These are phyloP conservation scores for Oxygymnocypris stewartii DNA, from an alignment of 2,113 vertebrate species.

Conservation along the genomic window DNA sequence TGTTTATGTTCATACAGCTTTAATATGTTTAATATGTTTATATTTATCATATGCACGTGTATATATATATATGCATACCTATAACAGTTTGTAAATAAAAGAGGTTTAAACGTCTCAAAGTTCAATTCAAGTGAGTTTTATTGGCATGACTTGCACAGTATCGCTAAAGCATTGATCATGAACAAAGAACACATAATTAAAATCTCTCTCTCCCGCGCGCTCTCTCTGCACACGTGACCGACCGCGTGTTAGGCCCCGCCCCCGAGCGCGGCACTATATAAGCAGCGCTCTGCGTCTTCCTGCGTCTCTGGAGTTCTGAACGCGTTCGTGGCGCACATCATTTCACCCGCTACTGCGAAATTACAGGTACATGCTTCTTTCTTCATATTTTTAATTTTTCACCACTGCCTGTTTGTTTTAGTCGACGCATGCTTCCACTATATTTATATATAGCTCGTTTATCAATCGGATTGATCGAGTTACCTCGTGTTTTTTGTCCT, in stretches of 20 bases:
- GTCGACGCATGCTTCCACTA: background rate
- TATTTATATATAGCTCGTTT: fast-evolving
- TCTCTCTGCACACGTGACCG: too few species aligned
- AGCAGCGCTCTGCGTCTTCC: background rate
- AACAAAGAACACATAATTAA: background rate
- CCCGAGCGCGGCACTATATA: background rate
- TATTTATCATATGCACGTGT: too few species aligned
- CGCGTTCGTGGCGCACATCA: background rate
- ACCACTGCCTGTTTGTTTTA: background rate
- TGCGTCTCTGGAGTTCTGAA: slow-evolving; percentile 4
- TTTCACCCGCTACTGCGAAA: background rate
- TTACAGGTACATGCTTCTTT: background rate
- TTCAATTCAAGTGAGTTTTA: too few species aligned
- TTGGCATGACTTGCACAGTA: too few species aligned
- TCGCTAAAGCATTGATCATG: too few species aligned
- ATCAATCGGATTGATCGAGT: background rate
- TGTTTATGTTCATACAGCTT: too few species aligned
- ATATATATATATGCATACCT: too few species aligned
- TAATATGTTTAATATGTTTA: too few species aligned
- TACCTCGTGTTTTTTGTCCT: background rate
- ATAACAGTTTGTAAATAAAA: too few species aligned
- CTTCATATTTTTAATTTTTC: background rate
- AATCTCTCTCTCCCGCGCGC: background rate
- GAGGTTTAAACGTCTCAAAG: too few species aligned
- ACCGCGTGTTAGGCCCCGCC: background rate